phyloP scores from a whole-genome alignment of 2,113 vertebrate species.

The Trematocara macrostoma region DNA sequence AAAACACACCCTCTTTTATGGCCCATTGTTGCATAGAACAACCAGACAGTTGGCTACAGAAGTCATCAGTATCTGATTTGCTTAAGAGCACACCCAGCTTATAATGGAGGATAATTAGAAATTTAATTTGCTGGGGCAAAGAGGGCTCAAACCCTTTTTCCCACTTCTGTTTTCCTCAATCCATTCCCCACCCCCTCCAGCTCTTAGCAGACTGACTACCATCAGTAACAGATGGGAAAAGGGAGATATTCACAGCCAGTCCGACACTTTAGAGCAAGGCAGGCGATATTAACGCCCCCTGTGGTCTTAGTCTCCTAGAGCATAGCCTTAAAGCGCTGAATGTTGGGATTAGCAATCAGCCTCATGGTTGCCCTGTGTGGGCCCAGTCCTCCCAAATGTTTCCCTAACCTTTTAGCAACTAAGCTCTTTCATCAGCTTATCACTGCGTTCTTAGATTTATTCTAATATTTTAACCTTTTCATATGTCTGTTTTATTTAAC shows the following conservation, averaged over 20 bases:
- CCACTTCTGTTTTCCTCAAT: constrained; percentile 1
- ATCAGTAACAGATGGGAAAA: constrained; percentile 61
- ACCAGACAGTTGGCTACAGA: constrained; percentile 52
- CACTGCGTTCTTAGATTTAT: background rate
- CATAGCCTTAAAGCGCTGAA: constrained; percentile 17
- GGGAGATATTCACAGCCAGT: constrained; percentile 61
- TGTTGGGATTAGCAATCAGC: constrained; percentile 38
- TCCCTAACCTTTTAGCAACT: constrained; percentile 1
- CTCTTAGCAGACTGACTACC: constrained; percentile 5
- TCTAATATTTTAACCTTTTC: constrained; percentile 19
- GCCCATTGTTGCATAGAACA: constrained; percentile 44
- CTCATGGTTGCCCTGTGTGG: background rate
- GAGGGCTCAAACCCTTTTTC: constrained; percentile 21
- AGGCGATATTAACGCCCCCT: constrained; percentile 54
- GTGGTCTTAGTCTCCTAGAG: constrained; percentile 14
- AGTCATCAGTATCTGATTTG: constrained; percentile 55
- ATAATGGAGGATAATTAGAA: constrained; percentile 62
- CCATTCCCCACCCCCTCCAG: background rate
- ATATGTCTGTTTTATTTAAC: background rate
- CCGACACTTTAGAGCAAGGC: constrained; percentile 32
- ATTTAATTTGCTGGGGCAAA: constrained; percentile 52
- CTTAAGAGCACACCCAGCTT: constrained; percentile 38
- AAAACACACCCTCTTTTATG: constrained; percentile 38
- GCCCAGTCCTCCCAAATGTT: constrained; percentile 3
- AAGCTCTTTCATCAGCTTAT: constrained; percentile 16